A percentile compares a stretch with the other conserved stretches of the same genome.
Evolutionary conservation across 53 echinoderm and acorn worm species (phyloP).

Genomic region (Paelopatides confundens): DNA sequence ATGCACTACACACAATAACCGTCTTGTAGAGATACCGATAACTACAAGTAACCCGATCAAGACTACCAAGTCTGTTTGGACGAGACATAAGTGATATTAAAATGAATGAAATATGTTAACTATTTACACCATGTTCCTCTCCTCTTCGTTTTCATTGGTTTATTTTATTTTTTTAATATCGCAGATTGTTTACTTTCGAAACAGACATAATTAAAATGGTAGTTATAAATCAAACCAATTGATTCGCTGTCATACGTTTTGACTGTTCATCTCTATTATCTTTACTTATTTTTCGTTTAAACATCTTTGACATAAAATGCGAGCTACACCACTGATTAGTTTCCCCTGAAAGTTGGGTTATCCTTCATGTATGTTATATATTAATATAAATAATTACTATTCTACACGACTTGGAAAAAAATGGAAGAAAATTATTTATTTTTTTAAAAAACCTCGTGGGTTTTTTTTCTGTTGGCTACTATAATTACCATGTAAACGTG

Average conservation of each 20-base stretch:
- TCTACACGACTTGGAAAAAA: not conserved
- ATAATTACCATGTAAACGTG: not conserved
- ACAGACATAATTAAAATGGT: not conserved
- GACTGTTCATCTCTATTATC: no score
- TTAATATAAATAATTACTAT: slow-evolving; percentile 22
- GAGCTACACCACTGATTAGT: not conserved
- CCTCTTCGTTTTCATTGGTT: not conserved
- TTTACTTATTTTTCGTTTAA: no score
- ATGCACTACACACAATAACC: not conserved
- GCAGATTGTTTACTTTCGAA: not conserved
- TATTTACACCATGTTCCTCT: not conserved
- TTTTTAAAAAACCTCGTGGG: not conserved
- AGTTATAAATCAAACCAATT: no score
- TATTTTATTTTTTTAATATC: not conserved
- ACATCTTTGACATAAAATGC: not conserved
- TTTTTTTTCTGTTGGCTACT: not conserved
- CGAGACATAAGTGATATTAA: not conserved
- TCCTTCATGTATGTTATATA: not conserved
- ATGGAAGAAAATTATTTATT: not conserved
- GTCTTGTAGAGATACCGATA: not conserved
- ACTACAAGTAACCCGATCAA: no score
- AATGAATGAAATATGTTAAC: not conserved
- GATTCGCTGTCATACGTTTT: no score
- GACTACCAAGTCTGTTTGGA: not conserved
- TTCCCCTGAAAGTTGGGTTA: not conserved